Base-by-base conservation (phyloP, 2,797 vertebrate genomes). In the Platyrinchus mystaceus region DNA sequence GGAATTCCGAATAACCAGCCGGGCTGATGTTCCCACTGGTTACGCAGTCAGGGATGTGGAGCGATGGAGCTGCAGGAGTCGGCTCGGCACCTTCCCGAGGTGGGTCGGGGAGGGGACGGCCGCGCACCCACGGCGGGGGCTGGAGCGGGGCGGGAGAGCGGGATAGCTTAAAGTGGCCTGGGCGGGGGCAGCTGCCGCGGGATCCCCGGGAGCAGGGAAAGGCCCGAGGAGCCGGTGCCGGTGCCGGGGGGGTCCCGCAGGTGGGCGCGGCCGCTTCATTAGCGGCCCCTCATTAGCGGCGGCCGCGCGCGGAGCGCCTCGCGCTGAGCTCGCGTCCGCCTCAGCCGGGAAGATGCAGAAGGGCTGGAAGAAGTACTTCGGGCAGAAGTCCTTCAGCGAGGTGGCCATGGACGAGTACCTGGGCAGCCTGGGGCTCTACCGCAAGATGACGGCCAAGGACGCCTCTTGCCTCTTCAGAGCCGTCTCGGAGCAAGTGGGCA, bases 321-420 rank as follows among this genome's bases (percentile, higher is more conserved):
- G 77, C n/a, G 78, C 30, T 63, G 50, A 52, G 27, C 27, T 52
- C 50, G 55, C 34, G 89, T 50, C 36, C 15, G 27, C 94, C 76
- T 44, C 18, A 9, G 58, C 86, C 87, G 70, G 36, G 58, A 97
- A 86, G 91, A 99, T 99, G 99, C 98, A 99, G 97, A 99, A 99
- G 96, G 98, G 98, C 64, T 98, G 98, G 96, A 99, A 98, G 97
- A 99, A 98, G 77, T 99, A 99, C 97, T 99, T 98, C 90, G 93
- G 97, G 49, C 97, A 98, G 95, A 98, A 98, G 96, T 97, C 97
- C 85, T 96, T 97, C 87, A 97, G 79, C 91, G 98, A 98, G 95
- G 97, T 98, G 82, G 98, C 98, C 95, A 99, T 99, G 99, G 99
- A 99, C 97, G 99, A 99, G 94, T 99, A 98, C 96, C 98, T 99